Evolutionary conservation across 2,888 invertebrate species (phyloP), one percentile per base, ranked within the genome.

Genomic region (Cinara cedri): DNA sequence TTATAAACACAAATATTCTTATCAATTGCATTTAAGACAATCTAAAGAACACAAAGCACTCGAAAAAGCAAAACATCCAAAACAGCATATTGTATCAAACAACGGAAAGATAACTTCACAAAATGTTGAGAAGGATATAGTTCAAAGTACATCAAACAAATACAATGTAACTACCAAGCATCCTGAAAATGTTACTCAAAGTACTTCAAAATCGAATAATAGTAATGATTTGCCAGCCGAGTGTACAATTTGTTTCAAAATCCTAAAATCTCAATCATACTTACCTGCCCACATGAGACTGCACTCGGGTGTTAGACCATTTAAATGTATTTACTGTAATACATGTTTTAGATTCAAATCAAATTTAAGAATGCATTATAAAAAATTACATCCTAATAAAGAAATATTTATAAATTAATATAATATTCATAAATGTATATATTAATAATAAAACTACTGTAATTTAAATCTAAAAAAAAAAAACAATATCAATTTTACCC

Each of bases 1-100:
- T 19, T 78, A 70, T 19, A 78, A 68, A 21, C 57, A 78, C 8
- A 49, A 21, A 70, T 49, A 34, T 49, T 34, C 78, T 13, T 74
- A 54, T 24, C 21, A 11, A 13, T 16, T 21, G 24, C 74, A 65
- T 65, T 24, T 57, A 9, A 46, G n/a, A 72, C 6, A 34, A 4
- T 8, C 0, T 42, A 72, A 72, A 57, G 3, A 4, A 34, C 44
- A 57, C 46, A 57, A 44, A 42, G 34, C 24, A 63, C 34, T 16
- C n/a, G n/a, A 42, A 63, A n/a, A 19, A 42, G n/a, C 42, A 42
- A 42, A 63, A n/a, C 3, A 3, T 42, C n/a, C n/a, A n/a, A n/a
- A n/a, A n/a, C n/a, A n/a, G n/a, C n/a, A n/a, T n/a, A n/a, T n/a
- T 19, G 19, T 19, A 54, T 19, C 19, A 19, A 46, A 4, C 2